Base-by-base conservation (phyloP, 2,113 vertebrate species). In the Lethenteron reissneri region DNA sequence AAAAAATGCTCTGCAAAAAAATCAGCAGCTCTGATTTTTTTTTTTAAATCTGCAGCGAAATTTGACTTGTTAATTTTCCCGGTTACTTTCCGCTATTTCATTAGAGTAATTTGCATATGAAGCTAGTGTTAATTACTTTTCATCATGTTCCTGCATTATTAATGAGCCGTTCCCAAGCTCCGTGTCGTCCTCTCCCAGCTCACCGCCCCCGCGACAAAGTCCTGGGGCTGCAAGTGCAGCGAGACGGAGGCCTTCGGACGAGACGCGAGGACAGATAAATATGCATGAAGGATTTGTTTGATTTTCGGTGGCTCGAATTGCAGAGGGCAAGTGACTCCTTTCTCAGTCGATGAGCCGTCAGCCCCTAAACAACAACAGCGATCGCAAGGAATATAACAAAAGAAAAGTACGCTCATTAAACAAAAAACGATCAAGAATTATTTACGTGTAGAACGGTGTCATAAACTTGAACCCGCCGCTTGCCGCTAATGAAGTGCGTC, bases 31-130 rank as follows among this genome's bases (percentile, higher is more conserved):
- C 84, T 87, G 84, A 68, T 64, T 72, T 72, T 60, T 71, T 87
- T 87, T 87, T 87, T 85, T 87, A 88, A 92, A 85, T 87, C 85
- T 83, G 89, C 85, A 83, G 82, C 84, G 86, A 90, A 87, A 92
- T 94, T 89, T 90, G 87, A 92, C 88, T 88, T 88, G 86, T 95
- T 95, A 92, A 95, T 94, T 94, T 90, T 88, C 87, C 89, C 87
- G 88, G 90, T 90, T 88, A 90, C 87, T 92, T 85, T 84, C 86
- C 90, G 88, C 84, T 87, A 88, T 87, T 85, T 94, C 88, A 90
- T 94, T 89, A 90, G 88, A 84, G 84, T 83, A 85, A 86, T 88
- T 88, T 87, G 87, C 86, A 88, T 86, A 87, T 85, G 82, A 86
- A 86, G 83, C 84, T 83, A 83, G 85, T 87, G 84, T 88, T 88